These are phyloP conservation scores for Stenopsyche tienmushanensis DNA, from an alignment of 1,140 invertebrate species.

Conservation along the genomic window DNA sequence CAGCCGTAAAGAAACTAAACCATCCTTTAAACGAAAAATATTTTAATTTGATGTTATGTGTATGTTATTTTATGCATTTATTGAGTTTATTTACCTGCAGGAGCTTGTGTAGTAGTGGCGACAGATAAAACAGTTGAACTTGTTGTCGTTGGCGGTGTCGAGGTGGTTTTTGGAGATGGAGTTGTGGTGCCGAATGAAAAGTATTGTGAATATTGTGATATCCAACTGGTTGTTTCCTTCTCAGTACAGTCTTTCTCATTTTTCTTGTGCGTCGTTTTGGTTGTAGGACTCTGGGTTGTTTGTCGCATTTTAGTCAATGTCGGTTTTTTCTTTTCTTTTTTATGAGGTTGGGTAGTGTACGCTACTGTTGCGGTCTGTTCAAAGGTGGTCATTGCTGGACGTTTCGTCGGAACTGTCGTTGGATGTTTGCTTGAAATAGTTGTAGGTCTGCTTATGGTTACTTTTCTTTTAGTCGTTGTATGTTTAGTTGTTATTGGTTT, in stretches of 20 bases:
- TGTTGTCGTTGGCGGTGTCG: neutral
- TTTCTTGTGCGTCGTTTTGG: neutral
- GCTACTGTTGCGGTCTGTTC: conserved; percentile 1
- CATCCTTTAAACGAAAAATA: conserved; percentile 11
- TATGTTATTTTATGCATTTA: neutral
- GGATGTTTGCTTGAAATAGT: neutral
- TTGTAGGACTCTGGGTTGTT: neutral
- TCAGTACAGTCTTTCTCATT: conserved; percentile 22
- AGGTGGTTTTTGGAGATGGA: neutral
- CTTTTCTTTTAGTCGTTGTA: neutral
- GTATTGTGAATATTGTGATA: conserved; percentile 24
- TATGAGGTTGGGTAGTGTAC: neutral
- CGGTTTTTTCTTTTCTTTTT: conserved; percentile 1
- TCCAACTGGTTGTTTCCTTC: conserved; percentile 16
- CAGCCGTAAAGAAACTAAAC: conserved; percentile 19
- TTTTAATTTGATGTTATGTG: neutral
- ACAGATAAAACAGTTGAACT: neutral
- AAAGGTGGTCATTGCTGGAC: neutral
- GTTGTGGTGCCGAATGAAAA: neutral
- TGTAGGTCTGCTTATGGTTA: neutral
- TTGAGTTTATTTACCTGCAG: conserved; percentile 22
- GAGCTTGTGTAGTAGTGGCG: conserved; percentile 18
- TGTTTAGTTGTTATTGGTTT: neutral
- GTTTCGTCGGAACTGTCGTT: neutral
- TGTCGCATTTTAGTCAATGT: neutral